Percentiles rank a stretch among this genome's conserved stretches.
These are phyloP conservation scores for Priocnemis perturbator DNA, from an alignment of 2,888 invertebrate species.

Conservation along the genomic window DNA sequence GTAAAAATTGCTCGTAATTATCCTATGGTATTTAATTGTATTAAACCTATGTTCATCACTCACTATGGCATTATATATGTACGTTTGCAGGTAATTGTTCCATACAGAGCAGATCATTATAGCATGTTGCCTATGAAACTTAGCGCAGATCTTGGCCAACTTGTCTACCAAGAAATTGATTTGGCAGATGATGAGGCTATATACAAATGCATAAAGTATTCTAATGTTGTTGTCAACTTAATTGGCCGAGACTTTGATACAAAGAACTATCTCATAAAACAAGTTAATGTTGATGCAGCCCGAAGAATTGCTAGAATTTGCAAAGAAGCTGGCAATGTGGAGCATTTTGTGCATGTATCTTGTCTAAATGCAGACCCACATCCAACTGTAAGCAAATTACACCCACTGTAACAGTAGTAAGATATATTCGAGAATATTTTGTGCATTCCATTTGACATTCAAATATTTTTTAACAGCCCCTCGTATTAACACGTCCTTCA, in stretches of 20 bases:
- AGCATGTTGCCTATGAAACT: conserved; percentile 87
- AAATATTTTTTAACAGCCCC: conserved; percentile 70
- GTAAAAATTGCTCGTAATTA: neutral
- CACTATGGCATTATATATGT: neutral
- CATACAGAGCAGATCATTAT: conserved; percentile 93
- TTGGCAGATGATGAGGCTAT: conserved; percentile 91
- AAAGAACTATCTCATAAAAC: conserved; percentile 81
- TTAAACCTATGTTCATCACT: neutral
- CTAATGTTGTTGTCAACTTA: conserved; percentile 97
- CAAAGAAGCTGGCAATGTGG: conserved; percentile 85
- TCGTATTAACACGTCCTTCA: conserved; percentile 85
- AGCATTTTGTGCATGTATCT: conserved; percentile 94
- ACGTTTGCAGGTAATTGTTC: conserved; percentile 88
- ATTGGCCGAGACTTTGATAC: conserved; percentile 96
- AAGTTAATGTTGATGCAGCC: conserved; percentile 86
- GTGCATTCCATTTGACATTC: neutral
- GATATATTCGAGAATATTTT: neutral
- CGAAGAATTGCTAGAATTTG: conserved; percentile 86
- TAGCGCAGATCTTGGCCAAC: conserved; percentile 96
- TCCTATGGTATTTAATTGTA: conserved; percentile 19
- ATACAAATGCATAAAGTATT: conserved; percentile 90
- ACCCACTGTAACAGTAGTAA: neutral
- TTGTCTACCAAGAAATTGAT: conserved; percentile 91
- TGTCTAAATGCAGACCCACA: conserved; percentile 86
- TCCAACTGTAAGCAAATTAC: conserved; percentile 77